These are phyloP conservation scores for Bubalus kerabau DNA, from an alignment of 2,113 vertebrate genomes.

Conservation along the genomic window DNA sequence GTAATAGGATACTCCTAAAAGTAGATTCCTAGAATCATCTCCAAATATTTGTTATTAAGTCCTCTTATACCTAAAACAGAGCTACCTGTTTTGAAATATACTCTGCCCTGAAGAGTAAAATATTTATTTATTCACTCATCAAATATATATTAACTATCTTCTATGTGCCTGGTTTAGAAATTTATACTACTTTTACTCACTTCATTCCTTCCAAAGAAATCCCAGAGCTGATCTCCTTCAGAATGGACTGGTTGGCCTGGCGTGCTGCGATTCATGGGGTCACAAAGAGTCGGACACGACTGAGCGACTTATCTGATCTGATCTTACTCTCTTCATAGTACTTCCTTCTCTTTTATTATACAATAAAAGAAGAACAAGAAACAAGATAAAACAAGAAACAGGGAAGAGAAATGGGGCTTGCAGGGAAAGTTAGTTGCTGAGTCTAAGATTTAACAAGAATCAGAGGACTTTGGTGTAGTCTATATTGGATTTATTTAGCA, in stretches of 20 bases:
- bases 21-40: not conserved
- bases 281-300: too few relatives aligned
- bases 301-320: too few relatives aligned
- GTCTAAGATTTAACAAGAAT: not conserved
- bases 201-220: too few relatives aligned
- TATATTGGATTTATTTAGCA: conserved; percentile 3
- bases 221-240: too few relatives aligned
- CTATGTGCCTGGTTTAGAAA: not conserved
- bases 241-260: too few relatives aligned
- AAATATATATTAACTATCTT: not conserved
- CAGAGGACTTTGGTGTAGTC: not conserved
- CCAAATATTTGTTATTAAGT: not conserved
- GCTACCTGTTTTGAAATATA: not conserved
- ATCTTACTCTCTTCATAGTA: not conserved
- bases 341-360: not conserved
- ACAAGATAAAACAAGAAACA: not conserved
- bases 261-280: too few relatives aligned
- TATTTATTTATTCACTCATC: not conserved
- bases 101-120: not conserved
- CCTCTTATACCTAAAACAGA: not conserved
- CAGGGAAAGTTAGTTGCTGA: not conserved
- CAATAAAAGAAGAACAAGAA: not conserved
- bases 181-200: not conserved
- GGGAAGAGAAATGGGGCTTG: not conserved
- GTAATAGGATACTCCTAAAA: not conserved